These are phyloP conservation scores for Sorex maritimensis DNA, from an alignment of 2,797 vertebrate species.

Conservation along the genomic window DNA sequence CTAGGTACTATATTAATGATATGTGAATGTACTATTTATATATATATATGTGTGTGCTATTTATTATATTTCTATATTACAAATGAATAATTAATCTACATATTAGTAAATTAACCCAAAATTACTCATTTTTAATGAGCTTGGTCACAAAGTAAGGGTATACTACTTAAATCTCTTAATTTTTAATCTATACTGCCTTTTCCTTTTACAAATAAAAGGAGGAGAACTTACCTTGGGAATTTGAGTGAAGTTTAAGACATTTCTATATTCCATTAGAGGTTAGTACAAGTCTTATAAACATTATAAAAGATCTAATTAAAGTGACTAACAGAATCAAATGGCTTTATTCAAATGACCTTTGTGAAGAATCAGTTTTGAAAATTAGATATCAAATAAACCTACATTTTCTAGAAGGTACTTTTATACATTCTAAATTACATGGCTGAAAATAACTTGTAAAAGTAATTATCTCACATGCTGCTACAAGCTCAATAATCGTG, in stretches of 20 bases:
- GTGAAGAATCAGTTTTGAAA: not conserved
- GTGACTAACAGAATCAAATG: no score
- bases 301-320: conserved; percentile 26
- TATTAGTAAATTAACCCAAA: not conserved
- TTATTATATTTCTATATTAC: no score
- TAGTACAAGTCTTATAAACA: not conserved
- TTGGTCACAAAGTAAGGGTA: not conserved
- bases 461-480: not conserved
- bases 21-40: not conserved
- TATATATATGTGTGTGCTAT: not conserved
- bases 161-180: not conserved
- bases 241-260: no score
- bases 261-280: not conserved
- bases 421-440: not conserved
- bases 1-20: not conserved
- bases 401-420: conserved; percentile 36
- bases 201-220: not conserved
- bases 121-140: not conserved
- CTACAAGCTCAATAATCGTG: not conserved
- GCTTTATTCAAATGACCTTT: not conserved
- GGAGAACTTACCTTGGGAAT: no score
- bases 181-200: not conserved
- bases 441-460: conserved; percentile 46
- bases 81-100: not conserved
- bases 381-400: not conserved